A percentile compares a stretch with the other conserved stretches of the same genome.
Evolutionary conservation across 2,888 invertebrate species (phyloP).

Genomic region (Nipponacmea schrenckii): DNA sequence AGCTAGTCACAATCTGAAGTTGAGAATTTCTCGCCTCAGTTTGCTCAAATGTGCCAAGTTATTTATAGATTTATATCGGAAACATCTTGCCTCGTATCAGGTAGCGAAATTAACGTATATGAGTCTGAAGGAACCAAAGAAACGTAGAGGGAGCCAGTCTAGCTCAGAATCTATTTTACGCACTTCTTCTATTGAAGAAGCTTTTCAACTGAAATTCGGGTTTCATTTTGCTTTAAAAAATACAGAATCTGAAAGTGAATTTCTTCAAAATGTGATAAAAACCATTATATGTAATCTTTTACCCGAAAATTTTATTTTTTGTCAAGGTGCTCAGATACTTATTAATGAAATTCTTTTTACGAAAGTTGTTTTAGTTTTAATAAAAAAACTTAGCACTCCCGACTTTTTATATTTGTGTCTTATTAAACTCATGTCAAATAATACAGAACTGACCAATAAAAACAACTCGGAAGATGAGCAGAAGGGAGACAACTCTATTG

Average conservation of each 20-base stretch:
- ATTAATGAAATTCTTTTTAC: slow-evolving; percentile 44
- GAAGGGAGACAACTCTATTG: not conserved
- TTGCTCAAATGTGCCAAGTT: not conserved
- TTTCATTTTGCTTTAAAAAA: slow-evolving; percentile 35
- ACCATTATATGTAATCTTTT: slow-evolving; percentile 30
- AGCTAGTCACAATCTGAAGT: slow-evolving; percentile 30
- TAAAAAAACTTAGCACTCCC: slow-evolving; percentile 43
- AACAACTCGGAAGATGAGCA: too few relatives aligned
- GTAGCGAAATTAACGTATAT: slow-evolving; percentile 16
- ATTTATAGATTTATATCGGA: slow-evolving; percentile 17
- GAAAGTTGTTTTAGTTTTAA: slow-evolving; percentile 46
- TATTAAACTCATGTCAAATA: slow-evolving; percentile 46
- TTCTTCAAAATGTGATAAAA: slow-evolving; percentile 31
- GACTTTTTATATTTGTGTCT: slow-evolving; percentile 53
- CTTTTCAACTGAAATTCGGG: slow-evolving; percentile 27
- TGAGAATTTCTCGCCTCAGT: slow-evolving; percentile 23
- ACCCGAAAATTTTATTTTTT: slow-evolving; percentile 31
- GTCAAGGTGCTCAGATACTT: slow-evolving; percentile 25
- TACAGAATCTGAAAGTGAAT: slow-evolving; percentile 28
- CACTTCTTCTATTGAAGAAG: slow-evolving; percentile 30
- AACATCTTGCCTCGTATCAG: slow-evolving; percentile 18
- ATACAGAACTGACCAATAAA: slow-evolving; percentile 23
- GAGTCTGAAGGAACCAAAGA: slow-evolving; percentile 20
- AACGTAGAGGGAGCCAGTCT: slow-evolving; percentile 14
- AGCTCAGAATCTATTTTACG: slow-evolving; percentile 8